Conservation (phyloP, 2,888 invertebrate genomes). For the Ormyrus rosae region DNA sequence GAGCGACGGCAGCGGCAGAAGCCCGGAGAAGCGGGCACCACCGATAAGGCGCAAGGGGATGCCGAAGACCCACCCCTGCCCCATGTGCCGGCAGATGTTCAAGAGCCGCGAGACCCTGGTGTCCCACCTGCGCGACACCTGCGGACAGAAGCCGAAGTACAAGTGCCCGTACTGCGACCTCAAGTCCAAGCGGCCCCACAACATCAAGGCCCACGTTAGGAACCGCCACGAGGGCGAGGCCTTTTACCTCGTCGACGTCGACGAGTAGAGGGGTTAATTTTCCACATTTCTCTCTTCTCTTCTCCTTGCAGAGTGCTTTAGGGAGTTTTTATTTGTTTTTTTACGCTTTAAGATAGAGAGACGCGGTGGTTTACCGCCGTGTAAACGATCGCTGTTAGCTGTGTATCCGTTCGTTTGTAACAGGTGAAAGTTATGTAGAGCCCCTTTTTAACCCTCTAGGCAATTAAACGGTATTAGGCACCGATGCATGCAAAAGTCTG, state of each 20-base stretch:
- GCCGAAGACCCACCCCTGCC: constrained; percentile 29
- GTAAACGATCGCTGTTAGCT: no score
- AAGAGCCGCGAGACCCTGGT: constrained; percentile 62
- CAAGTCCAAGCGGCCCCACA: constrained; percentile 57
- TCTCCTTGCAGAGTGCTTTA: no score
- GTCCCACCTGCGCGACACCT: constrained; percentile 66
- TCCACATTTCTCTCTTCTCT: no score
- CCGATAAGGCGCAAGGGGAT: constrained; percentile 2
- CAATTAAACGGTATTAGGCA: no score
- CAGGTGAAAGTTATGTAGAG: no score
- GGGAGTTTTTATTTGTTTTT: background rate
- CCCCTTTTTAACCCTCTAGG: no score
- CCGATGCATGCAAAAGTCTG: no score
- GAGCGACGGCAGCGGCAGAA: background rate
- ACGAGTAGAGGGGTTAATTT: constrained; percentile 8
- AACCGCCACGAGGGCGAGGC: constrained; percentile 55
- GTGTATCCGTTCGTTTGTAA: no score
- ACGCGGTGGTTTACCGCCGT: no score
- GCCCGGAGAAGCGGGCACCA: background rate
- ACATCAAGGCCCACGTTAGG: constrained; percentile 62
- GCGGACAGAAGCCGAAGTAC: constrained; percentile 67
- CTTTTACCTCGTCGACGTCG: constrained; percentile 57
- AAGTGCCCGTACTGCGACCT: constrained; percentile 64
- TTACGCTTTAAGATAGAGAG: background rate
- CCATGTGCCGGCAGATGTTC: constrained; percentile 57